phyloP scores from a whole-genome alignment of 1,140 invertebrate genomes.

The Diachasmimorpha longicaudata region DNA sequence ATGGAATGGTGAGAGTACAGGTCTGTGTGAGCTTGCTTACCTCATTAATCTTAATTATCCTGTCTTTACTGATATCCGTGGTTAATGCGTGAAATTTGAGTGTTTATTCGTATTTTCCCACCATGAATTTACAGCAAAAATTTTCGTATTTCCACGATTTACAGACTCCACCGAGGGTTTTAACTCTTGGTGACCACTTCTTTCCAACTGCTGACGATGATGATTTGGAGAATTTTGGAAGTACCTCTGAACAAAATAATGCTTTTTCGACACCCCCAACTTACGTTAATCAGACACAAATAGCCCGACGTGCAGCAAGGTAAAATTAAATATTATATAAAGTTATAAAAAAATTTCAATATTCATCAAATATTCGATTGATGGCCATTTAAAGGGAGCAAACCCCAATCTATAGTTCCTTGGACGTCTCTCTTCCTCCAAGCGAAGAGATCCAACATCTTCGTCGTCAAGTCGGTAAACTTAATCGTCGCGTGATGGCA shows the following conservation, averaged over 20 bases:
- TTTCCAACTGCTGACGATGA: conserved; percentile 76
- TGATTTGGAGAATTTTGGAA: conserved; percentile 45
- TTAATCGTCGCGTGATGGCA: conserved; percentile 83
- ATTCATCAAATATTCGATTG: neutral
- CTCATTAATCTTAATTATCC: conserved; percentile 16
- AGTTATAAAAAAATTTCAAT: too few relatives aligned
- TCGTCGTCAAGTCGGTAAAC: conserved; percentile 80
- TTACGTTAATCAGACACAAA: conserved; percentile 44
- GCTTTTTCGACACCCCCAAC: conserved; percentile 28
- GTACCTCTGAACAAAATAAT: conserved; percentile 34
- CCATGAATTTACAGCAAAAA: neutral
- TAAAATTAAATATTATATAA: too few relatives aligned
- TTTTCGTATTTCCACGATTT: neutral
- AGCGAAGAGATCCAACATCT: conserved; percentile 83
- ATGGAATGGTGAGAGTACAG: conserved; percentile 74
- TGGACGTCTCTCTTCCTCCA: conserved; percentile 72
- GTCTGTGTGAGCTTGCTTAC: conserved; percentile 39
- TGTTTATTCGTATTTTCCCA: neutral
- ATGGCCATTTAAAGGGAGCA: conserved; percentile 64
- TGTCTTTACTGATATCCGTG: conserved; percentile 4
- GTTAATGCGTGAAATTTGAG: neutral
- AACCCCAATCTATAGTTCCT: conserved; percentile 65
- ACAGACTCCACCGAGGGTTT: conserved; percentile 78
- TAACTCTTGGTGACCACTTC: conserved; percentile 81
- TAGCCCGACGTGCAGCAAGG: conserved; percentile 40